Percentiles rank a stretch among this genome's conserved stretches.
phyloP scores from a whole-genome alignment of 2,797 vertebrate species.

The Pseudomugil tenellus region DNA sequence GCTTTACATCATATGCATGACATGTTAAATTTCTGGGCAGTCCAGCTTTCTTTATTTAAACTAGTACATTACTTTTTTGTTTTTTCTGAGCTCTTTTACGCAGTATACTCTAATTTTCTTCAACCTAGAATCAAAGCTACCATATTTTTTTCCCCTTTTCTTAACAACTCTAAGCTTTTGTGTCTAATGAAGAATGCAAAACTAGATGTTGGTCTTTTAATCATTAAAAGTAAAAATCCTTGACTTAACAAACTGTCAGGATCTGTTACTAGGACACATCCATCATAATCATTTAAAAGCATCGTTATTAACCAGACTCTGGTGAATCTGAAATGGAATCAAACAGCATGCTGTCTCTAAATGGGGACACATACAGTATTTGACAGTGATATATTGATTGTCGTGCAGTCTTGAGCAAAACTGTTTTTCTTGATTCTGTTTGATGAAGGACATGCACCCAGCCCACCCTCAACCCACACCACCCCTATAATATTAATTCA shows the following conservation, averaged over 20 bases:
- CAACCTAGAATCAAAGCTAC: slow-evolving; percentile 29
- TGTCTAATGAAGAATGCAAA: slow-evolving; percentile 12
- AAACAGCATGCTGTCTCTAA: slow-evolving; percentile 31
- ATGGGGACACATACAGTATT: slow-evolving; percentile 17
- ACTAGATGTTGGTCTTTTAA: slow-evolving; percentile 32
- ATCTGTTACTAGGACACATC: slow-evolving; percentile 42
- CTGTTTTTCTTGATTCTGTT: slow-evolving; percentile 17
- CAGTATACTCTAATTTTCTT: slow-evolving; percentile 14
- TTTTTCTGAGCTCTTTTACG: slow-evolving; percentile 20
- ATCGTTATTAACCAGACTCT: slow-evolving; percentile 14
- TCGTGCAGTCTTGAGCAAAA: slow-evolving; percentile 41
- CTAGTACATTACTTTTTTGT: background rate
- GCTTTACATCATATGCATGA: slow-evolving; percentile 25
- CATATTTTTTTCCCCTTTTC: background rate
- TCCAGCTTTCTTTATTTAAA: slow-evolving; percentile 1
- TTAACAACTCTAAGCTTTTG: slow-evolving; percentile 14
- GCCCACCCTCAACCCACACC: background rate
- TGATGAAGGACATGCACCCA: slow-evolving; percentile 44
- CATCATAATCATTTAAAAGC: slow-evolving; percentile 35
- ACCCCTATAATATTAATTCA: slow-evolving; percentile 18
- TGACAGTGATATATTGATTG: slow-evolving; percentile 62
- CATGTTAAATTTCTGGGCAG: slow-evolving; percentile 11
- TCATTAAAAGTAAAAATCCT: slow-evolving; percentile 52
- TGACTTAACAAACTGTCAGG: slow-evolving; percentile 47
- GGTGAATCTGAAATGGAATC: slow-evolving; percentile 34